These are phyloP conservation scores for Catostylus mosaicus DNA, from an alignment of 30 jellyfish, hydroid and myxozoan species.

Conservation along the genomic window DNA sequence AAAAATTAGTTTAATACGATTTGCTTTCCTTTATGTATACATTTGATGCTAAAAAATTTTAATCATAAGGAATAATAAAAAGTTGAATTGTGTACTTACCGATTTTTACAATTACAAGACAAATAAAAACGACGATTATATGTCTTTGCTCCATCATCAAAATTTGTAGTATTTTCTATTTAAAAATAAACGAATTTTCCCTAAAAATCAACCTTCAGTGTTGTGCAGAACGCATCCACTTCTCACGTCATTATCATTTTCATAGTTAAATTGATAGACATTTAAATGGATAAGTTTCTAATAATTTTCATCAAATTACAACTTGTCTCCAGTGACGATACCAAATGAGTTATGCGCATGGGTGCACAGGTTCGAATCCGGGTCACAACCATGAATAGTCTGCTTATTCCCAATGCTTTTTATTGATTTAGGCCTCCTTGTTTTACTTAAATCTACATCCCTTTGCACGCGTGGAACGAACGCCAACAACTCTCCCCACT, in stretches of 20 bases:
- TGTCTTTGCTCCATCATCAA: conserved; percentile 6
- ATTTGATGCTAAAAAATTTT: too few species aligned
- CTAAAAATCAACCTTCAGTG: conserved; percentile 9
- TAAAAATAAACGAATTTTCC: neutral
- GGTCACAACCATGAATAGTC: conserved; percentile 70
- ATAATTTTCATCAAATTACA: conserved; percentile 14
- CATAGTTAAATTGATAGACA: conserved; percentile 1
- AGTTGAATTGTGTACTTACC: conserved; percentile 49
- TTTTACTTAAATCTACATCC: too few species aligned
- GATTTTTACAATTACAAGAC: neutral
- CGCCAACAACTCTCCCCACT: too few species aligned
- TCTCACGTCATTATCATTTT: conserved; percentile 4
- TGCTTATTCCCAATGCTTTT: neutral
- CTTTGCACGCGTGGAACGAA: too few species aligned
- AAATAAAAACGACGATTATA: conserved; percentile 2
- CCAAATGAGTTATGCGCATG: conserved; percentile 36
- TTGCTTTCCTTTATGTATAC: too few species aligned
- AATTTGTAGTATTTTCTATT: neutral
- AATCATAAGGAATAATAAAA: too few species aligned
- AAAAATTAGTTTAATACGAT: too few species aligned
- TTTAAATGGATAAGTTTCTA: neutral
- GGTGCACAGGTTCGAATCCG: conserved; percentile 14
- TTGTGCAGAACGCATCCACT: neutral
- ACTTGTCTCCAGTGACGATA: conserved; percentile 40
- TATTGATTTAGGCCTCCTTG: neutral